Base-by-base conservation (phyloP, 2,113 vertebrate species). In the Mesitornis unicolor region DNA sequence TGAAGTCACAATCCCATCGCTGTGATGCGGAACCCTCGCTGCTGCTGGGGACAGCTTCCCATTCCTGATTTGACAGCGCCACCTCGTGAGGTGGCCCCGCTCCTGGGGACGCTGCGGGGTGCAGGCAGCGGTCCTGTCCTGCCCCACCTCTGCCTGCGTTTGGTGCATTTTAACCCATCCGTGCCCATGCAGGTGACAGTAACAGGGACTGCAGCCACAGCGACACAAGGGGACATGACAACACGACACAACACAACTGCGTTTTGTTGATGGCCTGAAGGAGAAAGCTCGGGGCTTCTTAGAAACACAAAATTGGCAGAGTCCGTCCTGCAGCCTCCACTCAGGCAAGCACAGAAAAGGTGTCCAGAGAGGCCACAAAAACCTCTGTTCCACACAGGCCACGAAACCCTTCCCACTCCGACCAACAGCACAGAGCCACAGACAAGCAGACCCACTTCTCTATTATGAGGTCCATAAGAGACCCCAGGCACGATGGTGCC, bases 21-120 rank as follows among this genome's bases (percentile, higher is more conserved):
- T 7, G 67, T 63, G 64, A 16, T 11, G 56, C 73, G 1, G 71
- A 67, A 60, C n/a, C 33, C 21, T 5, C n/a, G 38, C 10, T 12
- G 51, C 68, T 28, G 50, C 35, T 3, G 47, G 29, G 42, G 57
- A 11, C 84, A 20, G 51, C 40, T 28, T 53, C 14, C 0, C 43
- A 79, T 95, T 93, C 76, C 71, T 91, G 89, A 16, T 93, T 56
- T 82, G 76, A 77, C 60, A 95, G 95, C 87, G 90, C 97, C 97
- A 96, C 79, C 97, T 97, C 28, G 83, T 81, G 96, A 85, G 75
- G 69, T 67, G 92, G 15, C 87, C 43, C 68, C 3, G 53, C 81
- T 90, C 6, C 38, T 15, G 78, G 65, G 45, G 40, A 33, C 19
- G 7, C 45, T 2, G 21, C 3, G 25, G 53, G 65, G 11, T 16